These are phyloP conservation scores for Phrynosoma blainvillii DNA, from an alignment of 2,113 vertebrate species.

Conservation along the genomic window DNA sequence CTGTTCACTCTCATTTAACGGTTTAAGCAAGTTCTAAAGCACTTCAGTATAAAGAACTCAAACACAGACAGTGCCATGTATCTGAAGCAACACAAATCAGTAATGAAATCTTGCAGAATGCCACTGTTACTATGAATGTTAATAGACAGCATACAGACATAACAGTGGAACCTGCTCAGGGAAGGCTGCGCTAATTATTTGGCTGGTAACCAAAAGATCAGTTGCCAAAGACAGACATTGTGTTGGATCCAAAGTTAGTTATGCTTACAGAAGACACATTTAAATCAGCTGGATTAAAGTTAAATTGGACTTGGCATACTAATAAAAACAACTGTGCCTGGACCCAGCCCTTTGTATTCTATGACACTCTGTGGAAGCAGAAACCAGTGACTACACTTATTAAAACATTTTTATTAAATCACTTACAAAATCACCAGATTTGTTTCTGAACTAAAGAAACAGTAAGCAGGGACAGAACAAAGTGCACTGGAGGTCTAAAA, in stretches of 20 bases:
- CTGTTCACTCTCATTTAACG: not conserved
- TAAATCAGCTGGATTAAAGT: not conserved
- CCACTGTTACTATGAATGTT: not conserved
- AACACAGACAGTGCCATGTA: not conserved
- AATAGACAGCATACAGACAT: not conserved
- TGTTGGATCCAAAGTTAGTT: not conserved
- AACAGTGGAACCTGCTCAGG: not conserved
- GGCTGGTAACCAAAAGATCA: not conserved
- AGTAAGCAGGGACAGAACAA: too few species aligned
- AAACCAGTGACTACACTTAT: too few species aligned
- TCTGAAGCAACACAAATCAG: constrained; percentile 23
- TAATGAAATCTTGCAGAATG: not conserved
- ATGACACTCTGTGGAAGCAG: too few species aligned
- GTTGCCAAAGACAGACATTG: not conserved
- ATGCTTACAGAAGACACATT: not conserved
- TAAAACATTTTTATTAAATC: too few species aligned
- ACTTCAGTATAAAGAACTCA: not conserved
- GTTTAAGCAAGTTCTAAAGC: not conserved
- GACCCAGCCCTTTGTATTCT: too few species aligned
- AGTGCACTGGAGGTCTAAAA: not conserved
- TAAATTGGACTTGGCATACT: too few species aligned
- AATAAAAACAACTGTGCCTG: too few species aligned
- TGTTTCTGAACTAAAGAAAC: not conserved
- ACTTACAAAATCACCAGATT: not conserved
- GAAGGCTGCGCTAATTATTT: not conserved